phyloP scores from a whole-genome alignment of 2,797 vertebrate genomes.

The Parauchenoglanis ngamensis region DNA sequence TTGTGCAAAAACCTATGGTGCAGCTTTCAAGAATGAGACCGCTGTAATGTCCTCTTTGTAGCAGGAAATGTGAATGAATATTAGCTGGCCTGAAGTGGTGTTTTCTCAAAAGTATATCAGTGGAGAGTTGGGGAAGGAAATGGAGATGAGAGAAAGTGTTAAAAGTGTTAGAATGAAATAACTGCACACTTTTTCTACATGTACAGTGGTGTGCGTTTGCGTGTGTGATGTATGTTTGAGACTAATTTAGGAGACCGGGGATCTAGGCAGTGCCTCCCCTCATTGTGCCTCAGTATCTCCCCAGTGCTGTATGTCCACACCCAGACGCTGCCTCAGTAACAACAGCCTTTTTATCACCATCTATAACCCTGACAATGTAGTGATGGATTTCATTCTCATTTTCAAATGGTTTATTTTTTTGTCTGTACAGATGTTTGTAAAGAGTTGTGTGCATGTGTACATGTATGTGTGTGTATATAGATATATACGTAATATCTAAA shows the following conservation, averaged over 20 bases:
- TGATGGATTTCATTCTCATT: conserved; percentile 38
- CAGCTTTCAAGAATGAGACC: neutral
- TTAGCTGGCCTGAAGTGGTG: conserved; percentile 45
- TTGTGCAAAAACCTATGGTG: conserved; percentile 21
- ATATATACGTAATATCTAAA: conserved; percentile 42
- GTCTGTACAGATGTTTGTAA: conserved; percentile 58
- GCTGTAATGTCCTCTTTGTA: neutral
- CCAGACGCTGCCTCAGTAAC: conserved; percentile 44
- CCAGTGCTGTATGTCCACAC: conserved; percentile 32
- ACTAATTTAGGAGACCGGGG: conserved; percentile 40
- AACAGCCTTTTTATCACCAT: conserved; percentile 21
- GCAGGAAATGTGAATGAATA: neutral
- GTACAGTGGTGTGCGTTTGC: neutral
- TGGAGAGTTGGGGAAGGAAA: neutral
- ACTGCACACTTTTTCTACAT: conserved; percentile 1
- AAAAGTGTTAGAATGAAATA: conserved; percentile 1
- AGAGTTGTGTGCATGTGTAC: conserved; percentile 33
- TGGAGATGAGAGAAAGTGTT: conserved; percentile 24
- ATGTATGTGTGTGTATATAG: conserved; percentile 43
- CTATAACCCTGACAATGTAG: conserved; percentile 21
- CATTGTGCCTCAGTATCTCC: conserved; percentile 53
- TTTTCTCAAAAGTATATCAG: conserved; percentile 44
- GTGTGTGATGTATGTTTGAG: neutral
- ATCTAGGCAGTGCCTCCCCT: conserved; percentile 47
- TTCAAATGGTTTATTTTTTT: conserved; percentile 53